A percentile compares a stretch with the other conserved stretches of the same genome.
Conservation (phyloP, 1,140 invertebrate species). For the Drosophila lowei region DNA sequence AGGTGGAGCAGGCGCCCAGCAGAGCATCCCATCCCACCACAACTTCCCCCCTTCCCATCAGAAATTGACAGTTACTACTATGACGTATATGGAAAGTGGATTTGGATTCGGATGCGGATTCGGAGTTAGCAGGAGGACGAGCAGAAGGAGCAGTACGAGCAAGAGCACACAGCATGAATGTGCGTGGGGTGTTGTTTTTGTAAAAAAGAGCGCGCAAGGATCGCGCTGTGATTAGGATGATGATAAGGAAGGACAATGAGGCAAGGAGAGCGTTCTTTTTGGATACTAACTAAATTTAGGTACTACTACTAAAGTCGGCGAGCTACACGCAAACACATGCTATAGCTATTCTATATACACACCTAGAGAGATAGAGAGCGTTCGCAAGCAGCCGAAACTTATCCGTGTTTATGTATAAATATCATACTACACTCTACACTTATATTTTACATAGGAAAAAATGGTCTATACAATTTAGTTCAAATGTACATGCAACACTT, state of each 20-base stretch:
- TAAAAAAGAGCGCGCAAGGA: slow-evolving; percentile 42
- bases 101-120: slow-evolving; percentile 19
- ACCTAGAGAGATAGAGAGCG: slow-evolving; percentile 34
- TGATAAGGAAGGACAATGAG: slow-evolving; percentile 23
- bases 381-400: slow-evolving; percentile 17
- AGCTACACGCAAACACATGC: slow-evolving; percentile 62
- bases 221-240: slow-evolving; percentile 23
- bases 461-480: slow-evolving; percentile 78
- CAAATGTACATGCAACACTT: slow-evolving; percentile 71
- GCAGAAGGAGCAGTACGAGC: slow-evolving; percentile 8
- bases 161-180: slow-evolving; percentile 11
- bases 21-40: slow-evolving; percentile 22
- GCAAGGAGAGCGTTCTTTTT: slow-evolving; percentile 62
- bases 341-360: slow-evolving; percentile 61
- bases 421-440: slow-evolving; percentile 62
- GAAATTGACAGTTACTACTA: slow-evolving; percentile 66
- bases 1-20: slow-evolving; percentile 17
- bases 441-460: slow-evolving; percentile 76
- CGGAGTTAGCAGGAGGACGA: slow-evolving; percentile 14
- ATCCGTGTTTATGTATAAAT: slow-evolving; percentile 71
- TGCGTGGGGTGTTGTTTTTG: slow-evolving; percentile 59
- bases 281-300: slow-evolving; percentile 53
- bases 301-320: slow-evolving; percentile 68
- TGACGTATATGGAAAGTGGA: slow-evolving; percentile 37
- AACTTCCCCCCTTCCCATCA: slow-evolving; percentile 8